phyloP scores from a whole-genome alignment of 2,888 invertebrate species.

The Tetragnatha montana region DNA sequence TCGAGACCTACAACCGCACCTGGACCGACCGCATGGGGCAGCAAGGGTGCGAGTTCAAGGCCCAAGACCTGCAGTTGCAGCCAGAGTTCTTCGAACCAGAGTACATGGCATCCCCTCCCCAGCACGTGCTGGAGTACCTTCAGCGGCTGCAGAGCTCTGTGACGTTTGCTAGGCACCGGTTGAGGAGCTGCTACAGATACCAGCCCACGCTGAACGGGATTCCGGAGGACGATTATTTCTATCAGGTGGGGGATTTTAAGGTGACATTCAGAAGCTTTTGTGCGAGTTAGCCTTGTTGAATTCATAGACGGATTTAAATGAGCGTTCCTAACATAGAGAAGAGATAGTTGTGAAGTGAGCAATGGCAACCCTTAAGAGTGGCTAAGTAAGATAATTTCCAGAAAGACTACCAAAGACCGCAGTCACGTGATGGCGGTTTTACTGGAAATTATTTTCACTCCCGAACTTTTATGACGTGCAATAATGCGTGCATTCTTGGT shows the following conservation, averaged over 20 bases:
- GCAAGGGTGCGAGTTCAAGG: constrained; percentile 61
- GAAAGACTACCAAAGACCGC: too few species aligned
- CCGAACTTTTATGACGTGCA: too few species aligned
- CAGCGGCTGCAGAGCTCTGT: constrained; percentile 60
- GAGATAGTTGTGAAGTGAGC: too few species aligned
- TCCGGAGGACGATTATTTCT: constrained; percentile 68
- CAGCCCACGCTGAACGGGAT: constrained; percentile 62
- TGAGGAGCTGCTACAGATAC: constrained; percentile 58
- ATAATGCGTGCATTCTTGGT: too few species aligned
- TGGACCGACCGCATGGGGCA: constrained; percentile 66
- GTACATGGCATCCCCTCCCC: constrained; percentile 62
- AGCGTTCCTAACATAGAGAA: too few species aligned
- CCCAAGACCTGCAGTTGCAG: constrained; percentile 63
- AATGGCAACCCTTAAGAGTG: too few species aligned
- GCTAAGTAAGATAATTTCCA: too few species aligned
- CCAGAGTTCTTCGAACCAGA: constrained; percentile 67
- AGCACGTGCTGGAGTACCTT: constrained; percentile 57
- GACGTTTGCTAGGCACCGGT: constrained; percentile 63
- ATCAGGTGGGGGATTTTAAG: constrained; percentile 30
- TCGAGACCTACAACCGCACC: constrained; percentile 63
- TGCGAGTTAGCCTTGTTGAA: too few species aligned
- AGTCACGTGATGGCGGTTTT: too few species aligned
- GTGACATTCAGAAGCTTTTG: background rate
- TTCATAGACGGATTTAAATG: too few species aligned
- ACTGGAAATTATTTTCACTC: too few species aligned